Base-by-base conservation (phyloP, 1,140 invertebrate genomes). In the Philotrypesis tridentata region DNA sequence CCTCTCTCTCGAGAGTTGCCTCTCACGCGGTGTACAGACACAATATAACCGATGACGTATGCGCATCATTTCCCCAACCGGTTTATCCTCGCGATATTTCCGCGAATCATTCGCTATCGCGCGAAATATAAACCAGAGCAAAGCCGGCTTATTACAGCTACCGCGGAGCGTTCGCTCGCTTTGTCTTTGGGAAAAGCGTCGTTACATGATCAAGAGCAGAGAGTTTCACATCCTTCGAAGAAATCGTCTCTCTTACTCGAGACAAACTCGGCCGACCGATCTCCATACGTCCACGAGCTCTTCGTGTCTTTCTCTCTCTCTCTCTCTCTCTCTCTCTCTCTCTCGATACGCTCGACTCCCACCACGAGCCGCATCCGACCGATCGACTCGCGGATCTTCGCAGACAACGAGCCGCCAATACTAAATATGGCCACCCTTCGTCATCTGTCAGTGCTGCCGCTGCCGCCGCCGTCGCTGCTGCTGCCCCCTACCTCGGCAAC, bases 381-480 rank as follows among this genome's bases (percentile, higher is more conserved):
- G 61, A 29, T 29, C 25, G 61, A 65, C 61, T 11, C 25, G 23
- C 25, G n/a, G 60, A 63, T 12, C 48, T 12, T 27, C 55, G 9
- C 60, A 71, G 81, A 78, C 75, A 72, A 72, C 55, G 67, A 37
- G 75, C 63, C 79, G 75, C 84, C 85, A 86, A 85, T 83, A 76
- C 87, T 87, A 87, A 88, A 89, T 88, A 89, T 88, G 88, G 87
- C 67, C 40, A 83, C 82, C 70, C 80, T 79, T 75, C 82, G 61
- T 82, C 85, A 85, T 84, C 74, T 80, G 82, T 85, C 86, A 84
- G 80, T 55, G 37, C 72, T 17, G 29, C 8, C 9, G 61, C 70
- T 29, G 31, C 4, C 11, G 21, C 73, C 2, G 25, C 63, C n/a
- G 31, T 1, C 11, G 31, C 73, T 2, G 43, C 23, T 14, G 7